Percentiles rank a stretch among this genome's conserved stretches.
Evolutionary conservation across 2,797 vertebrate species (phyloP).

Genomic region (Coranthus polyacanthus): DNA sequence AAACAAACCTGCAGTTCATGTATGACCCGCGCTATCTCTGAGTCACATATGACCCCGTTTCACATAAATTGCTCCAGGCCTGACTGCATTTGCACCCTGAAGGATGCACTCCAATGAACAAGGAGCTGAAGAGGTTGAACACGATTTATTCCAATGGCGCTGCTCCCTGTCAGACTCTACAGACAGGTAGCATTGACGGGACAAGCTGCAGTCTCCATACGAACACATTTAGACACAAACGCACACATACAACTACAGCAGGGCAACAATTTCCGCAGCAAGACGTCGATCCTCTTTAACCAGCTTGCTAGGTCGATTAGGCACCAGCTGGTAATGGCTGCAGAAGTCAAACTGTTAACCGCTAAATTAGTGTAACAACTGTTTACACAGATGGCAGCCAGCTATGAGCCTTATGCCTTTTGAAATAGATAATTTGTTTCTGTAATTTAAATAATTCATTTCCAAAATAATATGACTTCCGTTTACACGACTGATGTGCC

Average conservation of each 20-base stretch:
- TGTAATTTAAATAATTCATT: neutral
- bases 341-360: slow-evolving; percentile 37
- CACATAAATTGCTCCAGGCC: too few species aligned
- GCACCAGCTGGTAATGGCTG: slow-evolving; percentile 29
- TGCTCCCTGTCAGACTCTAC: neutral
- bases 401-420: neutral
- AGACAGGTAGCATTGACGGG: neutral
- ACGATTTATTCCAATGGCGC: neutral
- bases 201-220: too few species aligned
- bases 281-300: slow-evolving; percentile 45
- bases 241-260: neutral
- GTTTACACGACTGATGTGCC: neutral
- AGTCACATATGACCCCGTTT: too few species aligned
- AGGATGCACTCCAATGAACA: too few species aligned
- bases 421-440: neutral
- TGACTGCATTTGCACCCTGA: too few species aligned
- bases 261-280: slow-evolving; percentile 19
- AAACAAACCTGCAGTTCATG: too few species aligned
- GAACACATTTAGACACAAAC: slow-evolving; percentile 8
- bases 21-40: too few species aligned
- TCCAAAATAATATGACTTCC: slow-evolving; percentile 1
- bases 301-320: slow-evolving; percentile 30
- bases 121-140: neutral
- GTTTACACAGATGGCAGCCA: slow-evolving; percentile 29
- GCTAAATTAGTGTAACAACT: slow-evolving; percentile 30